Conservation (phyloP, 2,888 invertebrate species). For the Ophion obscuratus region DNA sequence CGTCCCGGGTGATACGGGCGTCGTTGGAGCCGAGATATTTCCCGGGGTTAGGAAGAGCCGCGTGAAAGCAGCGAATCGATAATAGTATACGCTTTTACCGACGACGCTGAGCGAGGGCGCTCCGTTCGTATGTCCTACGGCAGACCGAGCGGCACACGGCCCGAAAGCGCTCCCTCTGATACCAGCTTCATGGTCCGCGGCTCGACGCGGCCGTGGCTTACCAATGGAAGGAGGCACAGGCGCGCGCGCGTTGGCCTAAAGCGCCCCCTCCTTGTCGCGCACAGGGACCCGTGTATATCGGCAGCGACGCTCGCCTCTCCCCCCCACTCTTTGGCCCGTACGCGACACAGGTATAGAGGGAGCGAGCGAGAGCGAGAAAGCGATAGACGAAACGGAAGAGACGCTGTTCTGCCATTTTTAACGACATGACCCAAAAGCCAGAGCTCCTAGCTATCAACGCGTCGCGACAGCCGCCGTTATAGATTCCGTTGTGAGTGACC, state of each 20-base stretch:
- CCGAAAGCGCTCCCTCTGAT: constrained; percentile 25
- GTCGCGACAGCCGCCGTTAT: constrained; percentile 78
- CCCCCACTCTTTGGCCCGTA: constrained; percentile 13
- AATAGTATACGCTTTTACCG: constrained; percentile 80
- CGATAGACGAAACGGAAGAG: constrained; percentile 50
- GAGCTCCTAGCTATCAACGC: constrained; percentile 68
- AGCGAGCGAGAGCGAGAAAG: constrained; percentile 20
- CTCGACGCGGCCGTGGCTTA: constrained; percentile 7
- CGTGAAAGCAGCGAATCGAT: constrained; percentile 75
- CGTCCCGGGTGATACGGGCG: not conserved
- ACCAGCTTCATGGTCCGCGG: constrained; percentile 22
- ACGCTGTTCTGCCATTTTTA: constrained; percentile 58
- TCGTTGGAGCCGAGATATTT: constrained; percentile 62
- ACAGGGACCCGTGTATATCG: constrained; percentile 33
- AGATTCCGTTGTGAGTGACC: constrained; percentile 83
- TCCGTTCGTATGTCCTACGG: constrained; percentile 46
- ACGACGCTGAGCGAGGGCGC: constrained; percentile 72
- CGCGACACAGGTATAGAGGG: not conserved
- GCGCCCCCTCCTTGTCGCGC: constrained; percentile 27
- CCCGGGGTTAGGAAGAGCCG: constrained; percentile 74
- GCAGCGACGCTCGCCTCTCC: constrained; percentile 13
- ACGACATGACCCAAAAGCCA: constrained; percentile 63
- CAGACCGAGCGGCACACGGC: not conserved
- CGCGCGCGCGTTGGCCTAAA: constrained; percentile 47
- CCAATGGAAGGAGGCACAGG: constrained; percentile 42